These are phyloP conservation scores for Ridgeia piscesae DNA, from an alignment of 1,140 invertebrate species.

Conservation along the genomic window DNA sequence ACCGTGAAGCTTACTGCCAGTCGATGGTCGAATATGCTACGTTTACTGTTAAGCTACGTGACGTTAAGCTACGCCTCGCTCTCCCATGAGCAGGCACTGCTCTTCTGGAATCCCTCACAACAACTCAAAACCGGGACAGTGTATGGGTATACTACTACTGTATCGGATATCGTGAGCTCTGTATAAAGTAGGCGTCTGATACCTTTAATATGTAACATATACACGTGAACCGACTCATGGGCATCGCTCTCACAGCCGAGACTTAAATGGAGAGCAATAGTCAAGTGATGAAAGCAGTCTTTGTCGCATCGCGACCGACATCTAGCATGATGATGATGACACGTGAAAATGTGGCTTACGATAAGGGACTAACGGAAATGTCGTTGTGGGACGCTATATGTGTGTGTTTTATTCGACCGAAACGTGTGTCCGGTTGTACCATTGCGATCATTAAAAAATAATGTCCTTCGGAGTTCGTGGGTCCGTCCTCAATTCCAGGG, in stretches of 20 bases:
- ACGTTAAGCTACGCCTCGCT: neutral
- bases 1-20: neutral
- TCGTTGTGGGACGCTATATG: constrained; percentile 3
- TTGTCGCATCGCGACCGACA: no score
- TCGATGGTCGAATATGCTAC: neutral
- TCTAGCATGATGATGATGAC: neutral
- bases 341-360: neutral
- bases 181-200: neutral
- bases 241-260: no score
- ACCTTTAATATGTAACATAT: neutral
- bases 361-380: neutral
- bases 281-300: no score
- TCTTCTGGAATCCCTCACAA: no score
- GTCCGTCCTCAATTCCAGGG: neutral
- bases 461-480: neutral
- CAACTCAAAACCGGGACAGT: no score
- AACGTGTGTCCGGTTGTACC: neutral
- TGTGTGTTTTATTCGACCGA: constrained; percentile 5
- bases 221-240: neutral
- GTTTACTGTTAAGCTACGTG: no score
- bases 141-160: no score
- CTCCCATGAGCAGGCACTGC: no score
- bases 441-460: neutral
- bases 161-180: neutral
- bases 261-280: no score